Base-by-base conservation (phyloP, 1,140 invertebrate genomes). In the Drosophila gunungcola region DNA sequence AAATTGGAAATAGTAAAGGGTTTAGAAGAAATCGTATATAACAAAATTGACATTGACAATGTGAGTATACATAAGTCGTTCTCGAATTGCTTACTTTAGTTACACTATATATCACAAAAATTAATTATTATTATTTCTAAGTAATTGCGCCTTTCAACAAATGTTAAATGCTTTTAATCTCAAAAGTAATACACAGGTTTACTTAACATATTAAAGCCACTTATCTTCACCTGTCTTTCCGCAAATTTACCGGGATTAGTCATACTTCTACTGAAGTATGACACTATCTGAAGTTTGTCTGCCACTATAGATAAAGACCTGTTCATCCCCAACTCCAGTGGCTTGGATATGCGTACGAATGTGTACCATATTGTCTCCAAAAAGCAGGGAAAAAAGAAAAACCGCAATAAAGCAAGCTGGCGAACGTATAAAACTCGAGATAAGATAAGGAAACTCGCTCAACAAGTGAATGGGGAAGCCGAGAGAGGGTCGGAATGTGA, bases 361-460 rank as follows among this genome's bases (percentile, higher is more conserved):
- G n/a, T 36, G 36, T 16, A 68, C 61, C 61, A 68, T 68, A 68
- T 65, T 69, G 73, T 55, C 54, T 34, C 41, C 52, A 51, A 43
- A 57, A 55, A 52, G 38, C 38, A 67, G 21, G 32, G 52, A n/a
- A 57, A 43, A 70, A 70, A 79, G 70, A 42, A 58, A 43, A 88
- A 58, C 62, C 83, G 69, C 72, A 83, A 88, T 83, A 88, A 82
- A 68, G 58, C 83, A 81, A 79, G 61, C 67, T 80, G 65, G 57
- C 73, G 60, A 79, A 76, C 83, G 73, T 60, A 86, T 78, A 82
- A 78, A 86, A 67, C 52, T 36, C 39, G 7, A 82, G 83, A 88
- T 88, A 89, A 88, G 83, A 88, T 88, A 88, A 88, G 70, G 49
- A 69, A 80, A 79, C 34, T 58, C 78, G 84, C 67, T 89, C 83